Evolutionary conservation across 2,797 vertebrate species (phyloP).

Genomic region (Megaceryle alcyon): DNA sequence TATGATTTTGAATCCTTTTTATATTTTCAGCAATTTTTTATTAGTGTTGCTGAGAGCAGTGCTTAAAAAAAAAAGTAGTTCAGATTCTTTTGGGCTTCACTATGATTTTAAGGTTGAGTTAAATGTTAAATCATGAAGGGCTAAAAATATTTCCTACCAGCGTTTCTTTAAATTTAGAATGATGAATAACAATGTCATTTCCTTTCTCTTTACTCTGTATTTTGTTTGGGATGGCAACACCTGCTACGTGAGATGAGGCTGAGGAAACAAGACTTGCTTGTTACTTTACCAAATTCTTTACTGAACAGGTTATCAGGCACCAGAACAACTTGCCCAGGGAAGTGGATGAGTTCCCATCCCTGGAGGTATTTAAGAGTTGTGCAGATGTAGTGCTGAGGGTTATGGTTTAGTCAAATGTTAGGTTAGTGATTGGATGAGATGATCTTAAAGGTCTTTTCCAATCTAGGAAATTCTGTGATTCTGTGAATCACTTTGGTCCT

Average conservation of each 20-base stretch:
- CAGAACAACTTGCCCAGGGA: no score
- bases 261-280: not conserved
- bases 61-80: not conserved
- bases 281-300: no score
- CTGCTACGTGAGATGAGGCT: not conserved
- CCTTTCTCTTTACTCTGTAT: not conserved
- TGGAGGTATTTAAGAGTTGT: no score
- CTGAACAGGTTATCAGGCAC: no score
- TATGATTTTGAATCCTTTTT: not conserved
- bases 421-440: no score
- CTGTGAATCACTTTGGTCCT: not conserved
- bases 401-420: no score
- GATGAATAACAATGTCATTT: not conserved
- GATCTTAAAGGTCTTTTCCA: no score
- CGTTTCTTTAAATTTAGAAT: not conserved
- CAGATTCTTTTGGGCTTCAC: not conserved
- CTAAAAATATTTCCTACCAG: not conserved
- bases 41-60: not conserved
- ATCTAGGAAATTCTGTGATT: no score
- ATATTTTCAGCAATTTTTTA: constrained; percentile 14
- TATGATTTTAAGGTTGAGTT: constrained; percentile 6
- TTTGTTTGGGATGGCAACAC: not conserved
- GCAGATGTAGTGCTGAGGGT: no score
- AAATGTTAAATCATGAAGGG: not conserved
- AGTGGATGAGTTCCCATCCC: no score